These are phyloP conservation scores for Mellivora capensis DNA, from an alignment of 2,113 vertebrate species.

Conservation along the genomic window DNA sequence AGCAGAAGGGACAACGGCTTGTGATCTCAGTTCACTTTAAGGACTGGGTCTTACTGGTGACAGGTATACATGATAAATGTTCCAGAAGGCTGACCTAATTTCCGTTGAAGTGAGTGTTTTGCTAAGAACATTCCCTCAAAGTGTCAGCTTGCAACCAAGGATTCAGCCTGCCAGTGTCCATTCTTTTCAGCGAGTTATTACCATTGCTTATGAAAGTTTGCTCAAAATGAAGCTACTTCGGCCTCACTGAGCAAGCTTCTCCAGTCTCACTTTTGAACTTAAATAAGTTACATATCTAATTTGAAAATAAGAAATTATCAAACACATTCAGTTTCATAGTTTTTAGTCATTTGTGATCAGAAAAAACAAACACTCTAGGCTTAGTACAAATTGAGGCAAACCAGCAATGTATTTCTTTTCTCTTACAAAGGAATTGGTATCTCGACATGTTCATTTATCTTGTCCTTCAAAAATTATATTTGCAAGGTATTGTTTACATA, in stretches of 20 bases:
- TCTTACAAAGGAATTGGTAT: background rate
- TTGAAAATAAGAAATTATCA: background rate
- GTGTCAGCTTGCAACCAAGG: conserved; percentile 59
- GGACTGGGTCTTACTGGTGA: conserved; percentile 60
- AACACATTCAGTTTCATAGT: background rate
- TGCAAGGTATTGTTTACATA: background rate
- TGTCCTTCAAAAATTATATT: background rate
- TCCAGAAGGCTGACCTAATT: conserved; percentile 75
- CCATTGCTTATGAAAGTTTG: background rate
- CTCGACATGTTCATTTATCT: background rate
- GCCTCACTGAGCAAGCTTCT: background rate
- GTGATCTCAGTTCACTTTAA: conserved; percentile 52
- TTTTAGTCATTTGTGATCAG: conserved; percentile 18
- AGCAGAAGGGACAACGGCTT: background rate
- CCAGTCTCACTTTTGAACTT: background rate
- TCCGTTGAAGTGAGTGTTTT: conserved; percentile 64
- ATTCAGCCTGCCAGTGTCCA: background rate
- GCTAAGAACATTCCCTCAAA: conserved; percentile 68
- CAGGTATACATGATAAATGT: conserved; percentile 68
- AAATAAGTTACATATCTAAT: background rate
- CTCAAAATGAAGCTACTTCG: background rate
- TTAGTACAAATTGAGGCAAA: background rate
- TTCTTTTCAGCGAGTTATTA: conserved; percentile 19
- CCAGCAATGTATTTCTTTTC: background rate
- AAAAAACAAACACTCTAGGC: background rate